Conservation (phyloP, 1,140 invertebrate species). For the Camponotus pennsylvanicus region DNA sequence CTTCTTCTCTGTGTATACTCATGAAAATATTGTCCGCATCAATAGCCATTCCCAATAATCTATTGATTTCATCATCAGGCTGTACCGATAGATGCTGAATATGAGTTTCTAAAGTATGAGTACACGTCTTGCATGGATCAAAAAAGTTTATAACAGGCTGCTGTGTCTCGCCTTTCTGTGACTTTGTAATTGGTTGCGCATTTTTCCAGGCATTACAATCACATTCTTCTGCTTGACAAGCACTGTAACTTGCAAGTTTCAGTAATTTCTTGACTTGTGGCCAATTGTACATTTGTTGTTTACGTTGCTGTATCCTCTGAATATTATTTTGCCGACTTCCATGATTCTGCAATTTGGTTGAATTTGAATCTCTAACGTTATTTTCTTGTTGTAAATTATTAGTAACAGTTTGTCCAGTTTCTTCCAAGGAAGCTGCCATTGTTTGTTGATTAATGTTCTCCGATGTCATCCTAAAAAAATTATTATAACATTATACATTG, state of each 20-base stretch:
- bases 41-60: slow-evolving; percentile 94
- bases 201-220: slow-evolving; percentile 97
- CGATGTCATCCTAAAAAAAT: slow-evolving; percentile 68
- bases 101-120: slow-evolving; percentile 92
- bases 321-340: slow-evolving; percentile 92
- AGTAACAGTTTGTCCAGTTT: slow-evolving; percentile 71
- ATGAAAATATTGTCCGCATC: slow-evolving; percentile 97
- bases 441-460: slow-evolving; percentile 70
- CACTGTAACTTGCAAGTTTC: slow-evolving; percentile 96
- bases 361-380: slow-evolving; percentile 62
- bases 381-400: slow-evolving; percentile 71
- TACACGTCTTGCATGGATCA: slow-evolving; percentile 93
- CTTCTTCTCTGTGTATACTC: slow-evolving; percentile 95
- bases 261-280: slow-evolving; percentile 94
- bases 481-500: neutral
- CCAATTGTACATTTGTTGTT: slow-evolving; percentile 93
- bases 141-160: slow-evolving; percentile 85
- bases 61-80: slow-evolving; percentile 92
- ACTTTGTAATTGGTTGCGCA: slow-evolving; percentile 88
- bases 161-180: slow-evolving; percentile 87
- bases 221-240: slow-evolving; percentile 94
- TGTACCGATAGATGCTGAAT: slow-evolving; percentile 92
- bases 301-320: slow-evolving; percentile 94
- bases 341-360: slow-evolving; percentile 85
- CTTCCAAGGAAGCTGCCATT: slow-evolving; percentile 64